Evolutionary conservation across 1,140 invertebrate species (phyloP).

Genomic region (Neodiprion pinetum): DNA sequence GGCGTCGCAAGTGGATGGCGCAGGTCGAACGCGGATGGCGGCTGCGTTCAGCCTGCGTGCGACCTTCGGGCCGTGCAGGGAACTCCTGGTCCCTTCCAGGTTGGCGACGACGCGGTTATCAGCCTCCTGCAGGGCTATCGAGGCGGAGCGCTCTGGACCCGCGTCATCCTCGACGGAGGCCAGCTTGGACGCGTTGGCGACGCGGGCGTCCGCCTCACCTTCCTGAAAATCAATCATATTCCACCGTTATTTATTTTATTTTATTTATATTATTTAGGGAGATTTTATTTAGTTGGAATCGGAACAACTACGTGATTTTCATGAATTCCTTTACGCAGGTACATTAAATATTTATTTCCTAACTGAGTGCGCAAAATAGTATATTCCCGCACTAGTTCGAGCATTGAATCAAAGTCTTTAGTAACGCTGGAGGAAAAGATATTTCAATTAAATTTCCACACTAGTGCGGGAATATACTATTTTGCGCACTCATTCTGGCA

Average conservation of each 20-base stretch:
- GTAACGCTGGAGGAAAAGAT: no score
- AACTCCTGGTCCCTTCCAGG: slow-evolving; percentile 1
- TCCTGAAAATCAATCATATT: slow-evolving; percentile 39
- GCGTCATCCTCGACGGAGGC: slow-evolving; percentile 65
- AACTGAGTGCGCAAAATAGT: no score
- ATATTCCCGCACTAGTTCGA: no score
- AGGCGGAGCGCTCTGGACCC: slow-evolving; percentile 61
- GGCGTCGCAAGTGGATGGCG: slow-evolving; percentile 51
- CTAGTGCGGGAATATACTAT: no score
- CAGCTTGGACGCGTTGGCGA: slow-evolving; percentile 64
- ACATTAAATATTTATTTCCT: no score
- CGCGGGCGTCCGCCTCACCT: slow-evolving; percentile 57
- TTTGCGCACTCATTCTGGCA: no score
- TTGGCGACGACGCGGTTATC: not conserved
- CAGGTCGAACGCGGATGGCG: slow-evolving; percentile 16
- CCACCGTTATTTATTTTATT: not conserved
- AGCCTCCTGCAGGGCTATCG: not conserved
- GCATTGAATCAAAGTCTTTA: no score
- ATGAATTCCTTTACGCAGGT: no score
- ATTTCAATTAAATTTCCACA: no score
- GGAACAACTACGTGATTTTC: no score
- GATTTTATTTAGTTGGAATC: no score
- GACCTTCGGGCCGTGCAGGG: slow-evolving; percentile 41
- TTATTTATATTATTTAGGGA: not conserved
- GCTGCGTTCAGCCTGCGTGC: slow-evolving; percentile 22